Conservation (phyloP, 2,113 vertebrate genomes). For the Chrysochloris asiatica region DNA sequence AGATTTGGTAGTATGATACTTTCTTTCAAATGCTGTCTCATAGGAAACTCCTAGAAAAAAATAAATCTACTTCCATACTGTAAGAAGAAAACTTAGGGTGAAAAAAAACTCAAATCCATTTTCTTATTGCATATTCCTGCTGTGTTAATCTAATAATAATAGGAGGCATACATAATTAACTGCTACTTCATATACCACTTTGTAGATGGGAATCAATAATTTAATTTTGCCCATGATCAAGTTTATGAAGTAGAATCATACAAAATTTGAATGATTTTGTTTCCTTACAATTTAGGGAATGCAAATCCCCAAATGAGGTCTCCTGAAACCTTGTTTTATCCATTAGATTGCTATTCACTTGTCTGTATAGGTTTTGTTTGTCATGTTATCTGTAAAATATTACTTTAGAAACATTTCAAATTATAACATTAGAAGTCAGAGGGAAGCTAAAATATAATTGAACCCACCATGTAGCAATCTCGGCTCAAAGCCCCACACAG, state of each 20-base stretch:
- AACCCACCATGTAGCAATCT: background rate
- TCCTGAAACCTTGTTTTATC: background rate
- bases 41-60: slow-evolving; percentile 48
- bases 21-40: background rate
- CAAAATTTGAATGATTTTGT: slow-evolving; percentile 41
- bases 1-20: background rate
- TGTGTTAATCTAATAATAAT: slow-evolving; percentile 73
- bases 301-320: background rate
- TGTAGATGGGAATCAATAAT: slow-evolving; percentile 51
- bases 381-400: background rate
- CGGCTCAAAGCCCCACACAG: background rate
- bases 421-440: background rate
- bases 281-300: background rate
- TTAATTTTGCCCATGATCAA: slow-evolving; percentile 48
- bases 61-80: slow-evolving; percentile 29
- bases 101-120: slow-evolving; percentile 52
- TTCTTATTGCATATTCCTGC: slow-evolving; percentile 59
- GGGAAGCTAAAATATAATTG: background rate
- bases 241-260: slow-evolving; percentile 53
- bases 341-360: background rate
- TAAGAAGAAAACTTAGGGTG: slow-evolving; percentile 37
- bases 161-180: slow-evolving; percentile 69
- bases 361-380: background rate
- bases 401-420: slow-evolving; percentile 5
- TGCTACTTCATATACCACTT: slow-evolving; percentile 40